Evolutionary conservation across 2,797 vertebrate genomes (phyloP).

Genomic region (Rhynchotus rufescens): DNA sequence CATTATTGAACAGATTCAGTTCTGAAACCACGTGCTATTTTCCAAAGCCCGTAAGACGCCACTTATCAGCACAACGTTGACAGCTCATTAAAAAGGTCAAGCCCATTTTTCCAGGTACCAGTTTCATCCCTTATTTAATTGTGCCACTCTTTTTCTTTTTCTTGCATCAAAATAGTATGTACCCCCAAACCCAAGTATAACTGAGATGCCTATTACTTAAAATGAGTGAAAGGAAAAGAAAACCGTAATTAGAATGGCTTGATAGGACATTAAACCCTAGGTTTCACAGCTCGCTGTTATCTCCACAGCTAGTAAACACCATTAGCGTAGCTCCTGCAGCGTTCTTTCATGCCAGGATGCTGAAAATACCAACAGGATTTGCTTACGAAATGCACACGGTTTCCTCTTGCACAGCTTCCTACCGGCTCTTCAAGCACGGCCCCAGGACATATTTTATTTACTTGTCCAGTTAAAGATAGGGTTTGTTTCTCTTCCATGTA

Average conservation of each 20-base stretch:
- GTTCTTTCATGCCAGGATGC: neutral
- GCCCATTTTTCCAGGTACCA: neutral
- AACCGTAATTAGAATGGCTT: neutral
- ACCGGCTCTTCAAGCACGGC: neutral
- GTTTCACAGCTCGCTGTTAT: neutral
- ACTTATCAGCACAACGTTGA: neutral
- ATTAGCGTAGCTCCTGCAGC: neutral
- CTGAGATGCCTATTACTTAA: neutral
- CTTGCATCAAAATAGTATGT: neutral
- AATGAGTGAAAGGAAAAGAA: neutral
- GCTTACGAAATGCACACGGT: neutral
- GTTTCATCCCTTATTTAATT: neutral
- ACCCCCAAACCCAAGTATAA: neutral
- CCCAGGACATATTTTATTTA: neutral
- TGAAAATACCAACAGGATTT: neutral
- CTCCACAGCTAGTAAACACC: neutral
- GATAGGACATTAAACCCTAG: neutral
- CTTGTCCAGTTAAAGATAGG: neutral
- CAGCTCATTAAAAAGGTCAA: neutral
- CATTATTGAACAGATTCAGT: neutral
- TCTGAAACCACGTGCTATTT: neutral
- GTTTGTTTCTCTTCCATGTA: neutral
- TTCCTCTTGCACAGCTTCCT: neutral
- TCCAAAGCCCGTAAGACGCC: neutral
- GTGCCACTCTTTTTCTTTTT: rapidly evolving